Conservation (phyloP, 1,140 invertebrate species). For the Drosophila sulfurigaster region DNA sequence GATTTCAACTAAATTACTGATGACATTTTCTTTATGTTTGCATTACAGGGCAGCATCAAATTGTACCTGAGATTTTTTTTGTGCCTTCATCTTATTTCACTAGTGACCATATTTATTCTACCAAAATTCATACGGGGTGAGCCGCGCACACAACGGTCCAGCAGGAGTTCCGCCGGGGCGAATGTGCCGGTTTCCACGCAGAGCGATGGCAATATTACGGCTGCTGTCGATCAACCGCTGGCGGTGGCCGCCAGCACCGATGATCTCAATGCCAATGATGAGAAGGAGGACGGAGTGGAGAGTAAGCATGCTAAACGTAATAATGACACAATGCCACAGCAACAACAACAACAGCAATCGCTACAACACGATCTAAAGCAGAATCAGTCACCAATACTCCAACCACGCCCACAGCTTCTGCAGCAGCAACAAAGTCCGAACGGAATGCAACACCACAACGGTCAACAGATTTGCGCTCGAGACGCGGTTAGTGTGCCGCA, state of each 20-base stretch:
- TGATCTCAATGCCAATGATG: slow-evolving; percentile 59
- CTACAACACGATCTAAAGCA: slow-evolving; percentile 36
- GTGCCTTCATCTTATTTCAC: slow-evolving; percentile 87
- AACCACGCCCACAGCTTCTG: slow-evolving; percentile 60
- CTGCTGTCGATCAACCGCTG: slow-evolving; percentile 4
- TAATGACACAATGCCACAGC: slow-evolving; percentile 59
- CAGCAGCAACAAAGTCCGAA: slow-evolving; percentile 25
- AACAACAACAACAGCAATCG: slow-evolving; percentile 25
- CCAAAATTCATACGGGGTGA: slow-evolving; percentile 84
- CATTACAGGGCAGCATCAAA: slow-evolving; percentile 86
- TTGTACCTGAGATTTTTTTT: slow-evolving; percentile 89
- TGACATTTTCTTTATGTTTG: slow-evolving; percentile 9
- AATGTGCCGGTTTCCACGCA: slow-evolving; percentile 3
- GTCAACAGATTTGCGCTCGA: slow-evolving; percentile 49
- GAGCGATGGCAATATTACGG: slow-evolving; percentile 10
- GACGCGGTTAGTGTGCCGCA: slow-evolving; percentile 80
- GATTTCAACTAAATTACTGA: background rate
- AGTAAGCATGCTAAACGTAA: slow-evolving; percentile 61
- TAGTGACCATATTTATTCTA: slow-evolving; percentile 86
- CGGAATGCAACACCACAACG: background rate
- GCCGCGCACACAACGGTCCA: slow-evolving; percentile 38
- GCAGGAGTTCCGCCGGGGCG: slow-evolving; percentile 7
- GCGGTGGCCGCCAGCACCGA: slow-evolving; percentile 21
- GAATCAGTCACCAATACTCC: slow-evolving; percentile 48
- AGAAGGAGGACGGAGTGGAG: slow-evolving; percentile 18